Evolutionary conservation across 2,113 vertebrate species (phyloP), one percentile per base, ranked within the genome.

Genomic region (Sterna hirundo): DNA sequence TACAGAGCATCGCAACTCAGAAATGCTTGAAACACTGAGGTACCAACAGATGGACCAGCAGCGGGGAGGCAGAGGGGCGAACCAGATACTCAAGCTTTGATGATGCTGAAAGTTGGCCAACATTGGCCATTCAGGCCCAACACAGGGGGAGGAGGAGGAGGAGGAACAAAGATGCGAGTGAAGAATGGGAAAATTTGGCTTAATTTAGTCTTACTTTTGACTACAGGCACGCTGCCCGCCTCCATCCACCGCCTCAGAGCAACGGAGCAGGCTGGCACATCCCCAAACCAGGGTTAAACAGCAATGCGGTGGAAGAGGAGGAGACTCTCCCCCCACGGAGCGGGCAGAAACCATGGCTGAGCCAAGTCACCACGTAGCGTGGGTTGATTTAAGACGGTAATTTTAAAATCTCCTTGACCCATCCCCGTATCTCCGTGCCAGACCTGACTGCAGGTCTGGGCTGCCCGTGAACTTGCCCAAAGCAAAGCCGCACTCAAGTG

Each of bases 221-320:
- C 22, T 58, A 5, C 19, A 23, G 44, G 22, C 46, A 66, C 0
- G 0, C 19, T 47, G 46, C 65, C 30, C 4, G 3, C 57, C 44
- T 10, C 11, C 57, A 70, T 57, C 70, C 36, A 16, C 46, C 6
- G 0, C 47, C 70, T 13, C 40, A 49, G 8, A 61, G 13, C n/a
- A 36, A 34, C 15, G 0, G 20, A 74, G 46, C 34, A 32, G 68
- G 30, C 3, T 72, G 52, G 60, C 60, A 36, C 8, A 5, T 29
- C 51, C 74, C 57, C 74, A 83, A 7, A 6, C 5, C 22, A 15
- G 5, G 6, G 13, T 51, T 66, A 40, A 61, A 60, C 64, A 57
- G 49, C 51, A 36, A 15, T 5, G 4, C 3, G 0, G 27, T 25
- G 25, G 47, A 49, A 71, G 36, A 44, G 2, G 2, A 58, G 0